phyloP scores from a whole-genome alignment of 92 coral and sea anemone species.

The Pocillopora meandrina region DNA sequence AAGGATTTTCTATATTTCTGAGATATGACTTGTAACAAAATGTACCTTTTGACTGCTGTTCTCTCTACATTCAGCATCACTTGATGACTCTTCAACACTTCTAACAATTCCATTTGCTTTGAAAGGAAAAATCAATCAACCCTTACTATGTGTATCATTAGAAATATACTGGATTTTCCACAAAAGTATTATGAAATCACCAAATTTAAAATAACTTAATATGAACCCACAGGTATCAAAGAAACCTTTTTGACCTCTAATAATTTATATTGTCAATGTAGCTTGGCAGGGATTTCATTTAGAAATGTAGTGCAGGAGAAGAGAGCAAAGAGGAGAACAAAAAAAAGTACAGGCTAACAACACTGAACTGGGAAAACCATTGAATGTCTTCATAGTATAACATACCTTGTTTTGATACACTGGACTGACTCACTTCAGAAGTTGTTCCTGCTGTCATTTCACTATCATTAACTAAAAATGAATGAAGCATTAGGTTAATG shows the following conservation, averaged over 20 bases:
- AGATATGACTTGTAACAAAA: neutral
- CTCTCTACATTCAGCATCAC: constrained; percentile 58
- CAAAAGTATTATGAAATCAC: neutral
- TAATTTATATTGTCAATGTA: too few species aligned
- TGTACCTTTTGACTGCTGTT: constrained; percentile 67
- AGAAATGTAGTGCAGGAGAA: too few species aligned
- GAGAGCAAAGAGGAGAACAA: too few species aligned
- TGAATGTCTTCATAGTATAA: neutral
- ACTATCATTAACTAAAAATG: neutral
- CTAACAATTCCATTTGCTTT: constrained; percentile 89
- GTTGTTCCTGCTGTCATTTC: neutral
- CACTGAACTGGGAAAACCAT: too few species aligned
- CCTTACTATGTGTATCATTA: neutral
- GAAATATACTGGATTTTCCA: neutral
- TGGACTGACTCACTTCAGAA: constrained; percentile 21
- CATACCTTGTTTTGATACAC: constrained; percentile 61
- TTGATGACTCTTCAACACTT: constrained; percentile 79
- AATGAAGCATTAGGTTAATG: neutral
- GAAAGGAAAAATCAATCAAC: neutral
- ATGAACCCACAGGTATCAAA: too few species aligned
- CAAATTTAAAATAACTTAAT: too few species aligned
- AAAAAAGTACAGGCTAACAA: too few species aligned
- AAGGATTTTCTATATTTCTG: neutral
- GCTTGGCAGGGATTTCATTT: too few species aligned
- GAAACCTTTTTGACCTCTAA: too few species aligned